A percentile compares a stretch with the other conserved stretches of the same genome.
Evolutionary conservation across 2,888 invertebrate species (phyloP).

Genomic region (Tachina lurida): DNA sequence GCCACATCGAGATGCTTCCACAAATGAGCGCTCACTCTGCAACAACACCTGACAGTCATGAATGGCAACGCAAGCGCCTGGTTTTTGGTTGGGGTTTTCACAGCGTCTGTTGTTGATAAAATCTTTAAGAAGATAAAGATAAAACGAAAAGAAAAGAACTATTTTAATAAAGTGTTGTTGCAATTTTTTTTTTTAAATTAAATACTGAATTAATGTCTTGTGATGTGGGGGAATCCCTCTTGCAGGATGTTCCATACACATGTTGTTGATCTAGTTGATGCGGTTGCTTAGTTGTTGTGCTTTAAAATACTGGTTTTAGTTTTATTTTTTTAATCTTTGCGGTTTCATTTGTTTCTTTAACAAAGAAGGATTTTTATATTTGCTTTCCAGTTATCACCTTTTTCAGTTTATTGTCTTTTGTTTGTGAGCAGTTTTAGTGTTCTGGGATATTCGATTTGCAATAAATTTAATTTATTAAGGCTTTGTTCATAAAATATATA

Average conservation of each 20-base stretch:
- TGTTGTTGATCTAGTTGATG: neutral
- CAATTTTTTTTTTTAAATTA: neutral
- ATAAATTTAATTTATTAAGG: too few relatives aligned
- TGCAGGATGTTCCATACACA: slow-evolving; percentile 13
- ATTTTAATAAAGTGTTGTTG: slow-evolving; percentile 1
- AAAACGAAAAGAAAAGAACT: neutral
- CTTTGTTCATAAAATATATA: too few relatives aligned
- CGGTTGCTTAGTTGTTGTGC: neutral
- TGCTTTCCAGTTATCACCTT: too few relatives aligned
- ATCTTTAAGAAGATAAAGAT: slow-evolving; percentile 26
- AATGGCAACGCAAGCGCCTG: slow-evolving; percentile 79
- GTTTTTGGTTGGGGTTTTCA: slow-evolving; percentile 81
- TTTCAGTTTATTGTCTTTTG: too few relatives aligned
- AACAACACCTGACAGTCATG: slow-evolving; percentile 78
- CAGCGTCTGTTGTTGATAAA: slow-evolving; percentile 83
- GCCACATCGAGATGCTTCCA: slow-evolving; percentile 77
- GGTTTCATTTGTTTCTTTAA: neutral
- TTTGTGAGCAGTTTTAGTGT: too few relatives aligned
- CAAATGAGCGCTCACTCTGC: slow-evolving; percentile 75
- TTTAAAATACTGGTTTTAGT: neutral
- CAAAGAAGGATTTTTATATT: neutral
- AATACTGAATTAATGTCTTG: neutral
- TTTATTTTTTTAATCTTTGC: neutral
- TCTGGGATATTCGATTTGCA: too few relatives aligned
- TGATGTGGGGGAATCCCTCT: slow-evolving; percentile 62